Base-by-base conservation (phyloP, 2,797 vertebrate genomes). In the Hydrolagus colliei region DNA sequence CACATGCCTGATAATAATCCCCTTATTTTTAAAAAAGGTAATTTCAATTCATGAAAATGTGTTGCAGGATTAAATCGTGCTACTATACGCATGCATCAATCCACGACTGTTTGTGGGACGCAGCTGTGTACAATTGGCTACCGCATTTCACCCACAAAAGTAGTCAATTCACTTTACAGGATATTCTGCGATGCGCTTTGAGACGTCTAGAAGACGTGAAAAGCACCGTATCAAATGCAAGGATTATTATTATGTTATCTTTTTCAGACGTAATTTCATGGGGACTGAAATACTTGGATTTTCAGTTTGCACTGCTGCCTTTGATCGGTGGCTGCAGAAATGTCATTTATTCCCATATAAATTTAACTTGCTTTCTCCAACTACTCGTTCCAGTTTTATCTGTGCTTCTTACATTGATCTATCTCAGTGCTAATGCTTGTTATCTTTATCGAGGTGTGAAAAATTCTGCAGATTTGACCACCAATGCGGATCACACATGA, bases 341-440 rank as follows among this genome's bases (percentile, higher is more conserved):
- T 68, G 65, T 71, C 79, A 84, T 71, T 52, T 13, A 32, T 84
- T 84, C 32, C 65, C 16, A 71, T 52, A 84, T 18, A 68, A 82
- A 52, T 3, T 1, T 68, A 27, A 68, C 63, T 68, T 20, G 27
- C 8, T 20, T 84, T 84, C 67, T 52, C 65, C 27, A 84, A 71
- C 27, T 9, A 67, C 9, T 41, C 35, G 32, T 35, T 20, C 22
- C 13, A 10, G 27, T 84, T 68, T 5, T 35, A 18, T 14, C 4
- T 35, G 18, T 35, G 16, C 27, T 0, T 32, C 32, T 65, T 10
- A 10, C 12, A 82, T 68, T 68, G 63, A 82, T 68, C 63, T 68
- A 32, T 82, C 27, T 18, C 41, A 62, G 18, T 41, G 27, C 32
- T 13, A 16, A 20, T 68, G 61, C 16, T 41, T 68, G 68, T 68